phyloP scores from a whole-genome alignment of 2,888 invertebrate species.

The Lutraria lutraria region DNA sequence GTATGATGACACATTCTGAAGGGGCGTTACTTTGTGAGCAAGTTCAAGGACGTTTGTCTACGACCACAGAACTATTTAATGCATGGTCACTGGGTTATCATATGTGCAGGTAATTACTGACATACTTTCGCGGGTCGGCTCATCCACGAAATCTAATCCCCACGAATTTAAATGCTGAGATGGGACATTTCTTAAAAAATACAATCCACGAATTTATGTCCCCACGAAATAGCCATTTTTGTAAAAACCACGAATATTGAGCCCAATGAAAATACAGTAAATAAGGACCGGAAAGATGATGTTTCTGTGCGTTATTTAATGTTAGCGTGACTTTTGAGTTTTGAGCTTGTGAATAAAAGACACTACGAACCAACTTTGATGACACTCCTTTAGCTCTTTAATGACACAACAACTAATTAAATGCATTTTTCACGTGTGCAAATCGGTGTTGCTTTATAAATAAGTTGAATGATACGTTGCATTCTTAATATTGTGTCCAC shows the following conservation, averaged over 20 bases:
- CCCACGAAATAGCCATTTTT: too few species aligned
- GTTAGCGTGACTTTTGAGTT: not conserved
- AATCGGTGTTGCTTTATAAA: too few species aligned
- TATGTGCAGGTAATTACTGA: conserved; percentile 4
- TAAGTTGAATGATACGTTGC: too few species aligned
- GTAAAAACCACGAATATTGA: not conserved
- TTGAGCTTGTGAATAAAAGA: not conserved
- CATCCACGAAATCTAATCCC: too few species aligned
- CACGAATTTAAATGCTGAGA: not conserved
- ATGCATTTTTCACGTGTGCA: too few species aligned
- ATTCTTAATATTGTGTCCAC: too few species aligned
- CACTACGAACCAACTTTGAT: not conserved
- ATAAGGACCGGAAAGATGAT: not conserved
- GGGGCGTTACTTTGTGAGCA: not conserved
- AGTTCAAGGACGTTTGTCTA: not conserved
- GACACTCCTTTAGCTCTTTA: not conserved
- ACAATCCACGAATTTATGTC: not conserved
- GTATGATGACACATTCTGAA: not conserved
- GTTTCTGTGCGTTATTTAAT: not conserved
- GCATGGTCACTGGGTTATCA: not conserved
- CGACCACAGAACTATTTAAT: not conserved
- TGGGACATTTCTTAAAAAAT: not conserved
- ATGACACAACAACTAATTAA: too few species aligned
- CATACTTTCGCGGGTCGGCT: too few species aligned
- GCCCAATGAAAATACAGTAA: too few species aligned